phyloP scores from a whole-genome alignment of 2,797 vertebrate genomes.

The Mormyrus hasselquistii region DNA sequence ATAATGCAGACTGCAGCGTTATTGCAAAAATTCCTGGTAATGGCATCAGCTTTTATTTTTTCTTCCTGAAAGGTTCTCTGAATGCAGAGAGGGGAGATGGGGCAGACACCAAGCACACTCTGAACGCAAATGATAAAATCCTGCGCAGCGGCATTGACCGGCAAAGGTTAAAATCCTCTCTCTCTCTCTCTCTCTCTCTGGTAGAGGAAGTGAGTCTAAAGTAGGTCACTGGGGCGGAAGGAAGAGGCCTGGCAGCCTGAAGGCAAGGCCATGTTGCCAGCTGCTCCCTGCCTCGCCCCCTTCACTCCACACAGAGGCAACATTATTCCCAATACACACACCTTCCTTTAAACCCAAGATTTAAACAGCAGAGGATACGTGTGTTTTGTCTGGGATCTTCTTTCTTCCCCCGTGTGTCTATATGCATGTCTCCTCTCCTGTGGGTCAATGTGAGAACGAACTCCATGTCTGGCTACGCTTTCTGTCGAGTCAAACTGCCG shows the following conservation, averaged over 20 bases:
- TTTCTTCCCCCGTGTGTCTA: background rate
- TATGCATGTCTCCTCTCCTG: background rate
- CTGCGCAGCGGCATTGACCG: background rate
- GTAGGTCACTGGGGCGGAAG: constrained; percentile 15
- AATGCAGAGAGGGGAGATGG: background rate
- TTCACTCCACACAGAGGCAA: background rate
- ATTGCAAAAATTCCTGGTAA: background rate
- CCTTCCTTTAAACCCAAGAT: background rate
- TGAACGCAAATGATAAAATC: background rate
- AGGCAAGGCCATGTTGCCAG: background rate
- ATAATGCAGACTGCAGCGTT: background rate
- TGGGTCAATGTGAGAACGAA: background rate
- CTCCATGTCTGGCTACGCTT: background rate
- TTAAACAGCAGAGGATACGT: background rate
- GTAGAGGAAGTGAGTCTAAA: constrained; percentile 6
- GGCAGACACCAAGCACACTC: background rate
- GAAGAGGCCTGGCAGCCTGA: background rate
- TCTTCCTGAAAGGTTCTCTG: background rate
- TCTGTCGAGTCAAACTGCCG: background rate
- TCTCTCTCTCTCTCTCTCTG: background rate
- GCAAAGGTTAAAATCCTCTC: background rate
- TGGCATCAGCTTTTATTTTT: background rate
- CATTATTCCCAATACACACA: background rate
- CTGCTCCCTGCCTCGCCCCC: background rate
- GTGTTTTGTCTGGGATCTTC: background rate